A percentile compares a stretch with the other conserved stretches of the same genome.
phyloP scores from a whole-genome alignment of 2,113 vertebrate species.

The Rhea americana region DNA sequence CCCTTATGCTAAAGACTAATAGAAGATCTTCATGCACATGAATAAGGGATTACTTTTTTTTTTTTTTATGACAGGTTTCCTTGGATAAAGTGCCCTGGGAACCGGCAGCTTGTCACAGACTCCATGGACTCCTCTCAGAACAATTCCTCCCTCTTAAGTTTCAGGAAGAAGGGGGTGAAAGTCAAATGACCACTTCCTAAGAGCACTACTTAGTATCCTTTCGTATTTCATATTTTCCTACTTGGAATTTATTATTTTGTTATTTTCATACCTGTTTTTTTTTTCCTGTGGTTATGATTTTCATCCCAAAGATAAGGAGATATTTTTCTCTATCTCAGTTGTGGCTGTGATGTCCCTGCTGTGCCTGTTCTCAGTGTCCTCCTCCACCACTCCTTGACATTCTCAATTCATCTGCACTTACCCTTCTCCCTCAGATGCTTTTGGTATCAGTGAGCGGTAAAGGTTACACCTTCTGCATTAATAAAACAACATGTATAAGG shows the following conservation, averaged over 20 bases:
- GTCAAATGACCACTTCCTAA: not conserved
- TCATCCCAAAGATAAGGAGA: not conserved
- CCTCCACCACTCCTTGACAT: rapidly evolving
- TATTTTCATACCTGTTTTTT: not conserved
- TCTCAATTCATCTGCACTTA: rapidly evolving
- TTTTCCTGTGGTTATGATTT: not conserved
- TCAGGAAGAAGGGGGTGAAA: not conserved
- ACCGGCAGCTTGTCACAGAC: not conserved
- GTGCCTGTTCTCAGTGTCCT: not conserved
- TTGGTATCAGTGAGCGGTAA: not conserved
- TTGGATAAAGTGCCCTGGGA: not conserved
- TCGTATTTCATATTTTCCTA: not conserved
- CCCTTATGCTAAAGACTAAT: not conserved
- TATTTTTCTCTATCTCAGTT: not conserved
- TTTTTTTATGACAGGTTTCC: not conserved
- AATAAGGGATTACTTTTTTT: not conserved
- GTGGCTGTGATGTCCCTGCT: not conserved
- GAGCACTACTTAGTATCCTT: not conserved
- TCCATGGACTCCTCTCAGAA: not conserved
- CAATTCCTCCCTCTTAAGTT: not conserved
- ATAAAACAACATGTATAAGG: not conserved
- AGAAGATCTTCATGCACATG: not conserved
- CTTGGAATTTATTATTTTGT: not conserved
- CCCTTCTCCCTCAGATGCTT: not conserved
- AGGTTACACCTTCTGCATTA: not conserved